A percentile compares a stretch with the other conserved stretches of the same genome.
Conservation (phyloP, 2,797 vertebrate species). For the Pachyuromys duprasi region DNA sequence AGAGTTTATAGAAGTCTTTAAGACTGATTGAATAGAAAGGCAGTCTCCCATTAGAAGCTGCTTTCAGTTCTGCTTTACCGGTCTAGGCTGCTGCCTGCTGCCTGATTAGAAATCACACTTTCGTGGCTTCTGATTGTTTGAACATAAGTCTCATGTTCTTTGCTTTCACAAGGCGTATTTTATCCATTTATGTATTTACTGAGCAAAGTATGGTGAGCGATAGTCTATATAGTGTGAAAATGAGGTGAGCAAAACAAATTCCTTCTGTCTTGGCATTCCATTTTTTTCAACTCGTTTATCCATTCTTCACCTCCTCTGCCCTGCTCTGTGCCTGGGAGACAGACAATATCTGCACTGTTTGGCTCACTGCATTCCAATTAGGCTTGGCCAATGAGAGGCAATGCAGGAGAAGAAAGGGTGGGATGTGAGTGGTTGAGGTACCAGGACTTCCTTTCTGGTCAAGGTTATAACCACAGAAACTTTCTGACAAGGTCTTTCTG, state of each 20-base stretch:
- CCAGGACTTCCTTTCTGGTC: not conserved
- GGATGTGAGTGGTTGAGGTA: not conserved
- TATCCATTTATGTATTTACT: not conserved
- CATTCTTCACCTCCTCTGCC: not conserved
- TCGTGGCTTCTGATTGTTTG: not conserved
- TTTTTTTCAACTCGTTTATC: not conserved
- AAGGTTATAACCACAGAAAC: not conserved
- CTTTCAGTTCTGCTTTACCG: not conserved
- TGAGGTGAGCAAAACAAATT: slow-evolving; percentile 7
- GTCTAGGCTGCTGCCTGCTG: not conserved
- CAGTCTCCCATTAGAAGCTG: not conserved
- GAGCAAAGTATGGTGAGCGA: not conserved
- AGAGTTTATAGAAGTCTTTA: slow-evolving; percentile 4
- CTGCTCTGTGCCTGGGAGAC: not conserved
- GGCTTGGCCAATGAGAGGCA: not conserved
- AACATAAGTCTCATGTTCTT: not conserved
- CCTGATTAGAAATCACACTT: not conserved
- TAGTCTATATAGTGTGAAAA: not conserved
- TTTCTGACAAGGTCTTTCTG: not conserved
- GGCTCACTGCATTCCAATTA: not conserved
- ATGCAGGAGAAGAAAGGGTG: not conserved
- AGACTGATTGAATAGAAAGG: not conserved
- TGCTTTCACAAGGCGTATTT: not conserved
- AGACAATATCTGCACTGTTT: not conserved
- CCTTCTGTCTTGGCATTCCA: not conserved